Evolutionary conservation across 2,888 invertebrate genomes (phyloP).

Genomic region (Bimastos eiseni): DNA sequence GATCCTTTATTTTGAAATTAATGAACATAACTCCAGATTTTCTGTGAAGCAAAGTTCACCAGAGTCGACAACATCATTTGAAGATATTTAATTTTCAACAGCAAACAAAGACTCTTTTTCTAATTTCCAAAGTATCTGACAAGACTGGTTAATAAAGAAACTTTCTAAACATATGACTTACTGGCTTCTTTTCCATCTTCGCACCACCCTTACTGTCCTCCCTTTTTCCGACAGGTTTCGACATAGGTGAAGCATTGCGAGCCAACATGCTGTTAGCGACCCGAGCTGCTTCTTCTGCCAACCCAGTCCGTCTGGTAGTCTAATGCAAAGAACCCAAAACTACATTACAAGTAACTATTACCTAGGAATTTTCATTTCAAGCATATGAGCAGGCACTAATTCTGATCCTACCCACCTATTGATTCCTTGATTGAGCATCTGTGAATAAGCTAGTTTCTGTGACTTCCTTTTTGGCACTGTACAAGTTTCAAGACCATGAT

Average conservation of each 20-base stretch:
- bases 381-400: not conserved
- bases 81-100: too few species aligned
- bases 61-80: too few species aligned
- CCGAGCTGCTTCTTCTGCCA: conserved; percentile 56
- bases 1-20: too few species aligned
- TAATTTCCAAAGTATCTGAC: too few species aligned
- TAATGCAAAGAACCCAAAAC: conserved; percentile 39
- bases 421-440: too few species aligned
- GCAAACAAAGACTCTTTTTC: too few species aligned
- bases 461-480: too few species aligned
- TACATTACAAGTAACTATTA: not conserved
- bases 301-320: conserved; percentile 53
- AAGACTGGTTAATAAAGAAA: not conserved
- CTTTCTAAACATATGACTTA: not conserved
- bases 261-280: conserved; percentile 55
- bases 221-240: conserved; percentile 52
- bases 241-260: conserved; percentile 53
- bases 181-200: not conserved
- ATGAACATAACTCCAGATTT: too few species aligned
- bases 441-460: too few species aligned
- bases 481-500: too few species aligned
- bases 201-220: conserved; percentile 48
- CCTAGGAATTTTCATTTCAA: not conserved
- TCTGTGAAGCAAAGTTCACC: too few species aligned
- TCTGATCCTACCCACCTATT: too few species aligned